phyloP scores from a whole-genome alignment of 2,797 vertebrate genomes.

The Aulostomus chinensis region DNA sequence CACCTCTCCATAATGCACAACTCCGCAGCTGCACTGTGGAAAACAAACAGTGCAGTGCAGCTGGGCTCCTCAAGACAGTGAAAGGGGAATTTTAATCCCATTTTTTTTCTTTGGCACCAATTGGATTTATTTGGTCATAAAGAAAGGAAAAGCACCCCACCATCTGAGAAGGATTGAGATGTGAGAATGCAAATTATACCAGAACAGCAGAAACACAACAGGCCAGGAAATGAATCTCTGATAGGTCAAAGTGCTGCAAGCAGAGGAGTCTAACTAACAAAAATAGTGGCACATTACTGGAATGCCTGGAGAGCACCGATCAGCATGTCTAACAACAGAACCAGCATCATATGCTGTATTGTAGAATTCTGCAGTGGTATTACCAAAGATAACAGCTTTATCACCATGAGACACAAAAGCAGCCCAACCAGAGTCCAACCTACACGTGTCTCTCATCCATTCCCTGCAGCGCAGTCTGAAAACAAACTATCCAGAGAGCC shows the following conservation, averaged over 20 bases:
- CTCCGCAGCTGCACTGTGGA: slow-evolving; percentile 79
- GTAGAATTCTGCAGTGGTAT: slow-evolving; percentile 38
- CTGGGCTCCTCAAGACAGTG: slow-evolving; percentile 81
- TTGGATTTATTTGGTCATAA: slow-evolving; percentile 84
- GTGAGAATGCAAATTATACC: slow-evolving; percentile 68
- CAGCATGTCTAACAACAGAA: slow-evolving; percentile 17
- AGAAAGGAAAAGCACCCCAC: slow-evolving; percentile 71
- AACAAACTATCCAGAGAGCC: slow-evolving; percentile 74
- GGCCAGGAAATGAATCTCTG: slow-evolving; percentile 72
- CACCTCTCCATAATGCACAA: slow-evolving; percentile 65
- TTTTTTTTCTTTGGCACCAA: slow-evolving; percentile 76
- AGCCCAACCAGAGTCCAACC: slow-evolving; percentile 55
- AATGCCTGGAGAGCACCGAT: slow-evolving; percentile 48
- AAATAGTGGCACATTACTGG: slow-evolving; percentile 52
- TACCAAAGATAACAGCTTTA: slow-evolving; percentile 45
- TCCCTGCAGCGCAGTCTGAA: slow-evolving; percentile 68
- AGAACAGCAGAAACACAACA: slow-evolving; percentile 60
- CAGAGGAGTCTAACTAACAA: slow-evolving; percentile 53
- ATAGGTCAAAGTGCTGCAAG: slow-evolving; percentile 68
- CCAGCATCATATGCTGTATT: slow-evolving; percentile 25
- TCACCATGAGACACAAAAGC: slow-evolving; percentile 32
- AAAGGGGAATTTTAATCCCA: slow-evolving; percentile 85
- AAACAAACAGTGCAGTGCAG: slow-evolving; percentile 82
- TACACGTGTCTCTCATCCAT: slow-evolving; percentile 65
- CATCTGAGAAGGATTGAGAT: slow-evolving; percentile 69